These are phyloP conservation scores for Linurgus olivaceus DNA, from an alignment of 2,797 vertebrate genomes.

Conservation along the genomic window DNA sequence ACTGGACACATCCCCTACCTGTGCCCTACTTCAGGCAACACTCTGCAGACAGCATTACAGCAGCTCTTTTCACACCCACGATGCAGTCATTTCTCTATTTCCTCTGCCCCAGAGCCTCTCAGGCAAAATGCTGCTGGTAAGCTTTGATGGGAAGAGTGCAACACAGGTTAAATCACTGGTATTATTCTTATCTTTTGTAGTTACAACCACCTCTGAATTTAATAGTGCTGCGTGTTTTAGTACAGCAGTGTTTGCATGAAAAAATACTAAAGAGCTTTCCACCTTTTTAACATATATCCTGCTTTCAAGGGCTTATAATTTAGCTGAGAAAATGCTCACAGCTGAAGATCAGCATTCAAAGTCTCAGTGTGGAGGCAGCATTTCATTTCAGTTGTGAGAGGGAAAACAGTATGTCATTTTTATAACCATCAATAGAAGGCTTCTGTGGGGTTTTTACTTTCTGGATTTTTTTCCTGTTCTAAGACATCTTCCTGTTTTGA, in stretches of 20 bases:
- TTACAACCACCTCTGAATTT: background rate
- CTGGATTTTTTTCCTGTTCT: background rate
- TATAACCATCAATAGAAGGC: constrained; percentile 15
- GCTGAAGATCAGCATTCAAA: constrained; percentile 31
- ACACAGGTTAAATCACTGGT: background rate
- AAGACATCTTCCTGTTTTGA: background rate
- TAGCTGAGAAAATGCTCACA: constrained; percentile 11
- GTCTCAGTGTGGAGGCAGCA: constrained; percentile 17
- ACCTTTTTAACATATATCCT: background rate
- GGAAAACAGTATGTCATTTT: constrained; percentile 36
- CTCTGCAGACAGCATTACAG: background rate
- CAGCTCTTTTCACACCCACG: background rate
- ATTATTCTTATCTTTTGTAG: background rate
- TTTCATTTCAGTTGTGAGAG: constrained; percentile 40
- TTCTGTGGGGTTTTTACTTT: background rate
- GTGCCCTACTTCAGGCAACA: background rate
- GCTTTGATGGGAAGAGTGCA: background rate
- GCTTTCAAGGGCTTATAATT: constrained; percentile 2
- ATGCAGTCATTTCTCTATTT: background rate
- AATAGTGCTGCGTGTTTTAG: background rate
- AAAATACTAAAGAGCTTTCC: constrained; percentile 15
- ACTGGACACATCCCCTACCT: background rate
- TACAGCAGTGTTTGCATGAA: background rate
- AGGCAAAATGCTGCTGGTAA: background rate
- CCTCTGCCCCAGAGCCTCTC: background rate